These are phyloP conservation scores for Dysmachus trigonus DNA, from an alignment of 2,888 invertebrate species.

Conservation along the genomic window DNA sequence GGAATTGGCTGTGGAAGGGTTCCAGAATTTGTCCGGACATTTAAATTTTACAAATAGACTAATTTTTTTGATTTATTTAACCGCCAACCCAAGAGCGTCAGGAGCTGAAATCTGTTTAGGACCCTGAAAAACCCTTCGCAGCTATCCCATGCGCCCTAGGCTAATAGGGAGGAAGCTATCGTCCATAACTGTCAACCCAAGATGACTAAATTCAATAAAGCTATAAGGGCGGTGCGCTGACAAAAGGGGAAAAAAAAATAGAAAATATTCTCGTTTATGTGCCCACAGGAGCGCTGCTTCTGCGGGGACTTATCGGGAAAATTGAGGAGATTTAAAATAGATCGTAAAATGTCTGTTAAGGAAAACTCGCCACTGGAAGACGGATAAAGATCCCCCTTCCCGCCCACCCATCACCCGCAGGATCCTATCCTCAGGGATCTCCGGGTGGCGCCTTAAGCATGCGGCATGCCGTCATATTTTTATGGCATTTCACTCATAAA, in stretches of 20 bases:
- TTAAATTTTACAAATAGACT: neutral
- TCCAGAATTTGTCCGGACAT: neutral
- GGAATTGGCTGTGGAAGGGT: neutral
- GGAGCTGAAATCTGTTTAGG: neutral
- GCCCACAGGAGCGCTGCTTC: neutral
- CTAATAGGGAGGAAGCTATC: neutral
- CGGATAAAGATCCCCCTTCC: constrained; percentile 4
- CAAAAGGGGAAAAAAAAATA: neutral
- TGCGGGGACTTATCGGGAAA: constrained; percentile 8
- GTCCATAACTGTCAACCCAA: neutral
- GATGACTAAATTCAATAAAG: constrained; percentile 16
- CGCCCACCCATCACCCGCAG: too few species aligned
- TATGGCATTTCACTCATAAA: constrained; percentile 18
- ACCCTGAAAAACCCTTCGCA: neutral
- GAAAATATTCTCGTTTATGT: neutral
- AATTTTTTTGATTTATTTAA: neutral
- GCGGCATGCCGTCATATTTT: constrained; percentile 23
- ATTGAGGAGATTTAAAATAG: constrained; percentile 32
- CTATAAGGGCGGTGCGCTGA: neutral
- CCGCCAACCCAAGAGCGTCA: neutral
- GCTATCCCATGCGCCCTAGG: neutral
- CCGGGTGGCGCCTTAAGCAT: neutral
- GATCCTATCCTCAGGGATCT: neutral
- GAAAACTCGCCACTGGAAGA: constrained; percentile 12
- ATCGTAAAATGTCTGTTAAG: constrained; percentile 32